These are phyloP conservation scores for Sebastolobus altivelis DNA, from an alignment of 2,797 vertebrate genomes.

Conservation along the genomic window DNA sequence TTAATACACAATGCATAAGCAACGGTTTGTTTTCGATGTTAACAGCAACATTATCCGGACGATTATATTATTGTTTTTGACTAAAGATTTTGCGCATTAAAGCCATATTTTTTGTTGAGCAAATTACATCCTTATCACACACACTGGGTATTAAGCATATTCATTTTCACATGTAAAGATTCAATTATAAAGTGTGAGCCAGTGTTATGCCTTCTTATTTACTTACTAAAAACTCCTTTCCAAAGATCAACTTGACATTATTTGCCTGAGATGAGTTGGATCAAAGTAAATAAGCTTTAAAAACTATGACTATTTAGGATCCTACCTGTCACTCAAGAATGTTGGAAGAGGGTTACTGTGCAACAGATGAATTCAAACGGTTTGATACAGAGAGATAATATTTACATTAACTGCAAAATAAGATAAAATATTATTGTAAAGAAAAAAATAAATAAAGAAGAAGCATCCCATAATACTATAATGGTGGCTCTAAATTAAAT, in stretches of 20 bases:
- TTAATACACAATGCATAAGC: not conserved
- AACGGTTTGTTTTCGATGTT: not conserved
- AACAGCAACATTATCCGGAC: not conserved
- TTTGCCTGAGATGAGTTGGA: slow-evolving; percentile 15
- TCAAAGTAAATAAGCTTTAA: not conserved
- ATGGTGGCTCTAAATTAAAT: not conserved
- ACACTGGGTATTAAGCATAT: not conserved
- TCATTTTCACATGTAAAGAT: not conserved
- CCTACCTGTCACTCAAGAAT: not conserved
- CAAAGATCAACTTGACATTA: slow-evolving; percentile 5
- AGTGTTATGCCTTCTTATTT: not conserved
- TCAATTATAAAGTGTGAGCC: not conserved
- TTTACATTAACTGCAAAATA: not conserved
- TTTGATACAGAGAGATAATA: not conserved
- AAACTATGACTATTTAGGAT: not conserved
- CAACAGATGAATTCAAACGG: not conserved
- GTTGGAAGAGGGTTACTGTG: not conserved
- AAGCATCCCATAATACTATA: not conserved
- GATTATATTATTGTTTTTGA: not conserved
- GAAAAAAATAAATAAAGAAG: not conserved
- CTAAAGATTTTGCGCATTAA: not conserved
- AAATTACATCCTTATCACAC: not conserved
- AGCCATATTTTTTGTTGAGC: not conserved
- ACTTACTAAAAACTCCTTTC: not conserved
- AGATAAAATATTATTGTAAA: not conserved